Evolutionary conservation across 2,888 invertebrate genomes (phyloP).

Genomic region (Mesodorylaimus sp.): DNA sequence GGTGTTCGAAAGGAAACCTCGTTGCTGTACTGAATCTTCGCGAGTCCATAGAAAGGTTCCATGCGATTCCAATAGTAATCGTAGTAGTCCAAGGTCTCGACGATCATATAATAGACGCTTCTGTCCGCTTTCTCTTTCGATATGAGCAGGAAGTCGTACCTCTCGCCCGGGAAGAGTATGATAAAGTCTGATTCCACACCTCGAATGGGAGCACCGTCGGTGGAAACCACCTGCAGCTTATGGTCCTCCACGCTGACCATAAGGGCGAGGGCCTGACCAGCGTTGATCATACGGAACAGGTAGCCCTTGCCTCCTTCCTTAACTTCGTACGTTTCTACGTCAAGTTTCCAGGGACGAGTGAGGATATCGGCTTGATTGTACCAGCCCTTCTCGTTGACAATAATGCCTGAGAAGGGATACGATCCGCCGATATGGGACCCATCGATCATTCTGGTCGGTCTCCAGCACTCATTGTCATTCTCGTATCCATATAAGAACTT

Average conservation of each 20-base stretch:
- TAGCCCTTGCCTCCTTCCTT: conserved; percentile 15
- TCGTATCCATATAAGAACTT: conserved; percentile 24
- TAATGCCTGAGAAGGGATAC: conserved; percentile 22
- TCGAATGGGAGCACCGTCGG: conserved; percentile 21
- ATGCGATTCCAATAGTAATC: conserved; percentile 18
- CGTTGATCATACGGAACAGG: conserved; percentile 21
- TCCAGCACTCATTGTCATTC: conserved; percentile 19
- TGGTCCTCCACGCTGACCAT: conserved; percentile 22
- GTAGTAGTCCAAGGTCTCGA: conserved; percentile 17
- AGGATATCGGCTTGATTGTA: conserved; percentile 17
- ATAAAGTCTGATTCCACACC: conserved; percentile 15
- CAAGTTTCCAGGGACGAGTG: conserved; percentile 15
- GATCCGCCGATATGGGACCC: conserved; percentile 23
- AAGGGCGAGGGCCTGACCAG: conserved; percentile 21
- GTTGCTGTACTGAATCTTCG: conserved; percentile 17
- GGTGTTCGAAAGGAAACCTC: not conserved
- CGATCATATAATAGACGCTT: conserved; percentile 14
- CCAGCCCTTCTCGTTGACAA: conserved; percentile 24
- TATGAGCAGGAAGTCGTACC: conserved; percentile 24
- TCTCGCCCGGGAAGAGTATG: conserved; percentile 23
- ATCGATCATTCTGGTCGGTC: conserved; percentile 21
- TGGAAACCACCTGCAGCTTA: conserved; percentile 19
- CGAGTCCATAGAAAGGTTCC: conserved; percentile 18
- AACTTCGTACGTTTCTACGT: conserved; percentile 19
- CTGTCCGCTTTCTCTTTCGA: too few relatives aligned